Conservation (phyloP, 2,888 invertebrate genomes). For the Callinectes sapidus region DNA sequence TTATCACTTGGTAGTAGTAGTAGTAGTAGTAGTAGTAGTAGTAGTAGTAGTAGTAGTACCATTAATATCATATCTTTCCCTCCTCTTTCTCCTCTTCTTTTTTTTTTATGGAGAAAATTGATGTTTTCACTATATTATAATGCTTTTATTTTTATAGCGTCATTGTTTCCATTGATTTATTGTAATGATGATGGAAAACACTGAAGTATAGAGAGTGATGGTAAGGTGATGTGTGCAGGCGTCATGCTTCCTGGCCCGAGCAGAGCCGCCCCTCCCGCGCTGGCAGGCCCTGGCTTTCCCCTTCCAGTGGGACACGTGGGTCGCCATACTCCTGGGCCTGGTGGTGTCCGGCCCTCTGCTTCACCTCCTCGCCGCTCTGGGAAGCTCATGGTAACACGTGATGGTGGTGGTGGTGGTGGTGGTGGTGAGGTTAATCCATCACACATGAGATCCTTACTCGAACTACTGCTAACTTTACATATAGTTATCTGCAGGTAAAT, state of each 20-base stretch:
- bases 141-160: neutral
- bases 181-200: no score
- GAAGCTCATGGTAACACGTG: neutral
- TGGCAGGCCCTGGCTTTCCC: slow-evolving; percentile 68
- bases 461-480: no score
- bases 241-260: slow-evolving; percentile 62
- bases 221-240: neutral
- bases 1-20: neutral
- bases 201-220: neutral
- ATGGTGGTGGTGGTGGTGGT: neutral
- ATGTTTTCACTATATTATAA: neutral
- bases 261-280: slow-evolving; percentile 60
- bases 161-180: neutral
- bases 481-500: no score
- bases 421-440: neutral
- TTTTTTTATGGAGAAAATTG: neutral
- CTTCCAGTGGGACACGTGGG: slow-evolving; percentile 61
- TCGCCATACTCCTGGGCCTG: slow-evolving; percentile 56
- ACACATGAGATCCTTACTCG: no score
- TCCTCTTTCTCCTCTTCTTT: neutral
- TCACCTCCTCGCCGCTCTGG: slow-evolving; percentile 23
- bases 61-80: neutral
- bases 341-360: slow-evolving; percentile 43
- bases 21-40: neutral
- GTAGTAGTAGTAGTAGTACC: neutral